A percentile compares a stretch with the other conserved stretches of the same genome.
Conservation (phyloP, 2,113 vertebrate species). For the Amazona guildingii region DNA sequence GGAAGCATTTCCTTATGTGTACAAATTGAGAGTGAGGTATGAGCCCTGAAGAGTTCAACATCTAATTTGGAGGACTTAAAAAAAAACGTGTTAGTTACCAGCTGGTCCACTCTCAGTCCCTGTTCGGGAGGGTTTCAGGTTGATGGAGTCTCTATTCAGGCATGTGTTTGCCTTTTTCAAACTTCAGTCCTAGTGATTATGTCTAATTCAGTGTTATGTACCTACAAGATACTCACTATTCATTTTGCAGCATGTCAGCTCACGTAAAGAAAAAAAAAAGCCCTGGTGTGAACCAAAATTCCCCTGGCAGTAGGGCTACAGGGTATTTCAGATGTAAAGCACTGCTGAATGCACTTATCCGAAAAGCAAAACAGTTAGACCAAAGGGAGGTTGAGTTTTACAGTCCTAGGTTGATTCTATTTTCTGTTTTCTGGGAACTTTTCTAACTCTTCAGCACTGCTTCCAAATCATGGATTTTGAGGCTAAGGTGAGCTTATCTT, state of each 20-base stretch:
- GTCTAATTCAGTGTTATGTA: neutral
- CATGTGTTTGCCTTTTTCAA: neutral
- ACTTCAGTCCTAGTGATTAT: neutral
- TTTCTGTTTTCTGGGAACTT: neutral
- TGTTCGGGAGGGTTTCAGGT: neutral
- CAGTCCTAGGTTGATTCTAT: neutral
- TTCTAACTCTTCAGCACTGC: neutral
- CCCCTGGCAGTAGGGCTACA: neutral
- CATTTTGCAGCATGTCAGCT: neutral
- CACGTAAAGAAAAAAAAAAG: neutral
- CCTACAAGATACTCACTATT: neutral
- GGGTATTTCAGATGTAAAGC: neutral
- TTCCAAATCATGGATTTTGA: neutral
- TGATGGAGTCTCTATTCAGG: neutral
- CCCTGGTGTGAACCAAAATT: neutral
- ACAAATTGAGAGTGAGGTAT: neutral
- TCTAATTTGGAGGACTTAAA: neutral
- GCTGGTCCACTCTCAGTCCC: neutral
- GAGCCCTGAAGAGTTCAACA: neutral
- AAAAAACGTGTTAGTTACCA: neutral
- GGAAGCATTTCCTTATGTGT: neutral
- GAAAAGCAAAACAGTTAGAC: neutral
- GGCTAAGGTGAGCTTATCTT: neutral
- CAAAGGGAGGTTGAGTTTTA: neutral
- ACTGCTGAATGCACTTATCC: neutral